Evolutionary conservation across 2,888 invertebrate genomes (phyloP), one percentile per base, ranked within the genome.

Genomic region (Ceriagrion tenellum): DNA sequence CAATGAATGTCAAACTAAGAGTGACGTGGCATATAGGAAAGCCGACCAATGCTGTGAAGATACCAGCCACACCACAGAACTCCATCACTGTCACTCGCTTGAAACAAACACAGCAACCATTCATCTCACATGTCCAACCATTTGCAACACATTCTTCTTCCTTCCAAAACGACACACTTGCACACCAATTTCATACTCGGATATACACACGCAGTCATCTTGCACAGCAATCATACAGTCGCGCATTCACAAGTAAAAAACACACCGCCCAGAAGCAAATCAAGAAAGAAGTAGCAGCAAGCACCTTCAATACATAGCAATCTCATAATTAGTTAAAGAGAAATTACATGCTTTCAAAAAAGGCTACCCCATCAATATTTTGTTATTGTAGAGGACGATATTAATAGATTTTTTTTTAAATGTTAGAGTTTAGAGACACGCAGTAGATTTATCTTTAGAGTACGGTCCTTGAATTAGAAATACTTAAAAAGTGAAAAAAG

Each of bases 11-110:
- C 69, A 74, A 93, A 93, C 59, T 81, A 81, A 12, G 18, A 35
- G 47, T 26, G 3, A n/a, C 69, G 18, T 56, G 30, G 47, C 13
- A 30, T 59, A 26, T n/a, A 18, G 23, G 55, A 93, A 26, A 35
- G 55, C 93, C 26, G 93, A 93, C 69, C 69, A 69, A 47, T 69
- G 40, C 93, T 47, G 69, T 93, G 93, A 93, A 93, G 93, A 47
- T 89, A 89, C 89, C 89, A 93, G 6, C 47, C 63, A 40, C 63
- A 93, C 93, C 69, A 93, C 93, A 93, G 93, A 93, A 93, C 93
- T 93, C 93, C 93, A 74, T 93, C 93, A 93, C 63, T 47, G 47
- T 69, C 56, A 47, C 59, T 69, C 69, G 69, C 47, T n/a, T 26
- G 40, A 93, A 93, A 89, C 89, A 89, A 89, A 74, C 69, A 69